Conservation (phyloP, 2,113 vertebrate species). For the Hippopotamus amphibius region DNA sequence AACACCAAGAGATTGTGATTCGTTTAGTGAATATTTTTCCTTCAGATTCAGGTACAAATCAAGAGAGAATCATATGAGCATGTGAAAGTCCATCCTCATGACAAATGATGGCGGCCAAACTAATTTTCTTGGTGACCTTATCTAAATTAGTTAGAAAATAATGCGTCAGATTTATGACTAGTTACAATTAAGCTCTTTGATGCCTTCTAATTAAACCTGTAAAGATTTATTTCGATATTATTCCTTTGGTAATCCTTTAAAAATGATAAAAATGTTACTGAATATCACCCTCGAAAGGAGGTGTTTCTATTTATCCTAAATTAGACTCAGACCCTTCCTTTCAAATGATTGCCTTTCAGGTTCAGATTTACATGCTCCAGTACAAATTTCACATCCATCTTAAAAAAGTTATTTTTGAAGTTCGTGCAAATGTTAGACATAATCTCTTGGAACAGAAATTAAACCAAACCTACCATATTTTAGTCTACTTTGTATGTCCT, state of each 20-base stretch:
- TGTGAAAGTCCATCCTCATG: slow-evolving; percentile 71
- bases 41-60: neutral
- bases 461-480: neutral
- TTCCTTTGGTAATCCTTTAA: slow-evolving; percentile 85
- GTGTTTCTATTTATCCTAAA: slow-evolving; percentile 68
- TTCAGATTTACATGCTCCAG: neutral
- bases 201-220: slow-evolving; percentile 88
- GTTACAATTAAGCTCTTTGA: slow-evolving; percentile 88
- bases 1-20: neutral
- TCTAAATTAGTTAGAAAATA: slow-evolving; percentile 88
- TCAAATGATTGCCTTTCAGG: neutral
- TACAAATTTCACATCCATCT: neutral
- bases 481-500: neutral
- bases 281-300: slow-evolving; percentile 73
- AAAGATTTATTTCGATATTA: slow-evolving; percentile 86
- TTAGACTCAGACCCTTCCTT: slow-evolving; percentile 14
- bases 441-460: neutral
- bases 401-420: neutral
- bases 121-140: slow-evolving; percentile 89
- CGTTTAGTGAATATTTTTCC: neutral
- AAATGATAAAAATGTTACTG: slow-evolving; percentile 86
- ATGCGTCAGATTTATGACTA: slow-evolving; percentile 85
- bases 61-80: neutral
- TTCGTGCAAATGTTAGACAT: neutral
- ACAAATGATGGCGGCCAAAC: slow-evolving; percentile 83